These are phyloP conservation scores for Erynnis tages DNA, from an alignment of 2,888 invertebrate species.

Conservation along the genomic window DNA sequence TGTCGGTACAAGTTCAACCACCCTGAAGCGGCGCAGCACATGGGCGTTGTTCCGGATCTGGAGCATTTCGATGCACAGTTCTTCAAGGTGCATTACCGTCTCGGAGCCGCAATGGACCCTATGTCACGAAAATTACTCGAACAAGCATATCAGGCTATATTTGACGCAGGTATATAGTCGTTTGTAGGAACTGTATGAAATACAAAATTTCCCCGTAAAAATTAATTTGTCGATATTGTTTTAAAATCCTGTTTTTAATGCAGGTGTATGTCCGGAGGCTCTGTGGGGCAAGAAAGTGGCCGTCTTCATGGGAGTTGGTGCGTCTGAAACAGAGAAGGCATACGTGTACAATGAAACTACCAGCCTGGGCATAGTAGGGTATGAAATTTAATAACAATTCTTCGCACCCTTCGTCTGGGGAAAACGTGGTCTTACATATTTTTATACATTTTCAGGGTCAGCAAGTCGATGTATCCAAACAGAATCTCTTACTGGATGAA, in stretches of 20 bases:
- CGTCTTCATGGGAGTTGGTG: neutral
- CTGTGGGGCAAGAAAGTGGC: neutral
- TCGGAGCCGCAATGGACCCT: neutral
- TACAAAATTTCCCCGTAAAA: neutral
- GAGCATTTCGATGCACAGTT: neutral
- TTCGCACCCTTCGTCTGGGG: too few species aligned
- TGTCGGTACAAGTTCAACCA: neutral
- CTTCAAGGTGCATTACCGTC: constrained; percentile 4
- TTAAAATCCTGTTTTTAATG: neutral
- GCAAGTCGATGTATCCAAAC: neutral
- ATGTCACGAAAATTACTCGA: neutral
- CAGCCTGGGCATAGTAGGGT: neutral
- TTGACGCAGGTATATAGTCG: neutral
- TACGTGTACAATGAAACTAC: neutral
- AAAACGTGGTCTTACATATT: too few species aligned
- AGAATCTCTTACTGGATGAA: neutral
- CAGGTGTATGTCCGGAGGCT: neutral
- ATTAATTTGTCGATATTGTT: neutral
- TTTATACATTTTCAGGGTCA: too few species aligned
- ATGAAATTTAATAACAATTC: neutral
- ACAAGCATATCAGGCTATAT: constrained; percentile 1
- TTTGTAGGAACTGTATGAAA: too few species aligned
- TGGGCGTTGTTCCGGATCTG: neutral
- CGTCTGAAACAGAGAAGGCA: neutral
- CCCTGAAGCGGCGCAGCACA: neutral